Evolutionary conservation across 2,113 vertebrate species (phyloP).

Genomic region (Anthoscopus minutus): DNA sequence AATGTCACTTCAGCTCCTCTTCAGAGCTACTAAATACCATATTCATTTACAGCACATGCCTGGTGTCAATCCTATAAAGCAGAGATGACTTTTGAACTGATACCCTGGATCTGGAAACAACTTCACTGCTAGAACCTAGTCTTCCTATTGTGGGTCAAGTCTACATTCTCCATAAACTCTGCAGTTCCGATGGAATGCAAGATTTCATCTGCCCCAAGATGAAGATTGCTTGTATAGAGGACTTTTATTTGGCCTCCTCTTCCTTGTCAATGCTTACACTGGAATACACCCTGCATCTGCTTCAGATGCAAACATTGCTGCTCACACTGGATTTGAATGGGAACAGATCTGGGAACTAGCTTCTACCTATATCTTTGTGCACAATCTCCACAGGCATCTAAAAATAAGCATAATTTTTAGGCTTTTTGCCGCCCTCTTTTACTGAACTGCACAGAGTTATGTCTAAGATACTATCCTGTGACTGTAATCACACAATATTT

Average conservation of each 20-base stretch:
- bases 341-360: not conserved
- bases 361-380: not conserved
- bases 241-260: not conserved
- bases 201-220: not conserved
- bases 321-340: not conserved
- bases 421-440: constrained; percentile 20
- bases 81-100: constrained; percentile 4
- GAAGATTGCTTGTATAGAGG: not conserved
- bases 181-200: not conserved
- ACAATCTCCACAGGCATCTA: constrained; percentile 10
- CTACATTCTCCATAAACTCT: not conserved
- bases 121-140: not conserved
- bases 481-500: not conserved
- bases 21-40: constrained; percentile 60
- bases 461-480: not conserved
- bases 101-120: not conserved
- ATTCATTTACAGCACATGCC: constrained; percentile 40
- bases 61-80: constrained; percentile 12
- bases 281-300: not conserved
- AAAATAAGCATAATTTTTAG: not conserved
- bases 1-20: constrained; percentile 56
- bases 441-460: not conserved
- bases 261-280: not conserved
- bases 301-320: not conserved
- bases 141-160: not conserved